These are phyloP conservation scores for Ostrea denselamellosa DNA, from an alignment of 1,140 invertebrate genomes.

Conservation along the genomic window DNA sequence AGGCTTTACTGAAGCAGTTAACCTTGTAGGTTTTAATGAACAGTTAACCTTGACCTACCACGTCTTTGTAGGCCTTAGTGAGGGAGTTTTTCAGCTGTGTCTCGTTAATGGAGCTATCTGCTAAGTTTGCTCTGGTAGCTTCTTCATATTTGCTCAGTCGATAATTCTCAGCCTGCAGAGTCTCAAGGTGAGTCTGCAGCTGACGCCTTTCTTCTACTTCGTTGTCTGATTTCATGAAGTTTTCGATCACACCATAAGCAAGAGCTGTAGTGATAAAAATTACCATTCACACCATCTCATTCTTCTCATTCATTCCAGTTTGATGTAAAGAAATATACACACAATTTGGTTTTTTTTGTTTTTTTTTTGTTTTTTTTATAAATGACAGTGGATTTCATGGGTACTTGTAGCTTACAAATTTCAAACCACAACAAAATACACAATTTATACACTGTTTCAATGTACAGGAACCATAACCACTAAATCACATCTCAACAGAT, in stretches of 20 bases:
- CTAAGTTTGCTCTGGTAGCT: slow-evolving; percentile 56
- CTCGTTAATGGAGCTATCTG: slow-evolving; percentile 65
- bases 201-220: slow-evolving; percentile 44
- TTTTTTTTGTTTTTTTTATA: too few species aligned
- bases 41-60: slow-evolving; percentile 63
- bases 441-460: too few species aligned
- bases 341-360: too few species aligned
- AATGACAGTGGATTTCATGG: too few species aligned
- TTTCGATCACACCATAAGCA: slow-evolving; percentile 57
- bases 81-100: slow-evolving; percentile 68
- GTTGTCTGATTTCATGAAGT: slow-evolving; percentile 52
- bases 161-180: slow-evolving; percentile 60
- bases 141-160: slow-evolving; percentile 56
- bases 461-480: too few species aligned
- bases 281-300: too few species aligned
- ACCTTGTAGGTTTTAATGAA: background rate
- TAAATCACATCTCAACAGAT: too few species aligned
- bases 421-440: too few species aligned
- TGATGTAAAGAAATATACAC: too few species aligned
- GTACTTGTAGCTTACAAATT: too few species aligned
- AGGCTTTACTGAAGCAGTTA: background rate
- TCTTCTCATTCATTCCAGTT: too few species aligned
- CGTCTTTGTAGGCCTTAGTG: slow-evolving; percentile 72
- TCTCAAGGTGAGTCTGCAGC: slow-evolving; percentile 55
- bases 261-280: slow-evolving; percentile 47